A percentile compares a stretch with the other conserved stretches of the same genome.
These are phyloP conservation scores for Drosophila ohnishii DNA, from an alignment of 1,140 invertebrate genomes.

Conservation along the genomic window DNA sequence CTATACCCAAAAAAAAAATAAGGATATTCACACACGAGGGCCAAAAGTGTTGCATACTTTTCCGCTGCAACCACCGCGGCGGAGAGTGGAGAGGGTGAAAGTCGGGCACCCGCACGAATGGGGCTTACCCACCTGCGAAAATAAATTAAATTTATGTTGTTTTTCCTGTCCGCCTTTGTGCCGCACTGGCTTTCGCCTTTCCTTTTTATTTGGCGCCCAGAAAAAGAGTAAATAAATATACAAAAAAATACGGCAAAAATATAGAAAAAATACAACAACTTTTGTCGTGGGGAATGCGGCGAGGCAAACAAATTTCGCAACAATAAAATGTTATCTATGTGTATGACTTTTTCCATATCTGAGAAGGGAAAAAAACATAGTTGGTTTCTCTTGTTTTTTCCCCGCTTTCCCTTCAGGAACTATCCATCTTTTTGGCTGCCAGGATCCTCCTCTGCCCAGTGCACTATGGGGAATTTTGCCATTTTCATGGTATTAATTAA, in stretches of 20 bases:
- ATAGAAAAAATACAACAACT: conserved; percentile 37
- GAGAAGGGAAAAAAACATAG: conserved; percentile 9
- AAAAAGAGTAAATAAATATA: conserved; percentile 52
- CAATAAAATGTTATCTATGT: conserved; percentile 80
- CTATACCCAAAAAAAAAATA: conserved; percentile 41
- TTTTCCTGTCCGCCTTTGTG: conserved; percentile 56
- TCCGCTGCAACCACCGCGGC: conserved; percentile 21
- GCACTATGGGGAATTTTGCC: too few species aligned
- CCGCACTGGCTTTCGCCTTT: conserved; percentile 8
- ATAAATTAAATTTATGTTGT: conserved; percentile 80
- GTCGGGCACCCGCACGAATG: conserved; percentile 4
- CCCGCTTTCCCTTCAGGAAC: not conserved
- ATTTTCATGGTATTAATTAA: too few species aligned
- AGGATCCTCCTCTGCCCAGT: not conserved
- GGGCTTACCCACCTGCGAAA: conserved; percentile 64
- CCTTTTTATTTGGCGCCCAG: conserved; percentile 54
- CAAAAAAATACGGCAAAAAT: conserved; percentile 19
- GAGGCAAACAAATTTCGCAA: conserved; percentile 62
- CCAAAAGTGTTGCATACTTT: conserved; percentile 49
- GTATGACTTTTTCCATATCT: conserved; percentile 62
- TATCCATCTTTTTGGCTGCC: not conserved
- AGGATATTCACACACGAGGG: conserved; percentile 19
- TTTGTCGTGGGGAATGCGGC: conserved; percentile 44
- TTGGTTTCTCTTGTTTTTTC: conserved; percentile 21
- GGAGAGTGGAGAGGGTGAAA: not conserved